Conservation (phyloP, 2,888 invertebrate species). For the Abrostola triplasia region DNA sequence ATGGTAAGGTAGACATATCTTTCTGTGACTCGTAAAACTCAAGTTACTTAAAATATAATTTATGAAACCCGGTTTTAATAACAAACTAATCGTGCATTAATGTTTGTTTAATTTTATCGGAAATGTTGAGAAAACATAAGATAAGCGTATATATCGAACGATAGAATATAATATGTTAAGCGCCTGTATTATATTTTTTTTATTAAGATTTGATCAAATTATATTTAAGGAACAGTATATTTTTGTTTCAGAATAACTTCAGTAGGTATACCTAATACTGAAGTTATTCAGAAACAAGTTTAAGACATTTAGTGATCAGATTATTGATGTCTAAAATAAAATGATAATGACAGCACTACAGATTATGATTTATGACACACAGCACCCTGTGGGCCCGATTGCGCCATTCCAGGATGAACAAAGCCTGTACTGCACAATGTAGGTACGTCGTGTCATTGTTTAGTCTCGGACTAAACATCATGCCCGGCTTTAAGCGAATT, state of each 20-base stretch:
- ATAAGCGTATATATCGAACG: slow-evolving; percentile 24
- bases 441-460: slow-evolving; percentile 76
- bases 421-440: slow-evolving; percentile 73
- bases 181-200: too few species aligned
- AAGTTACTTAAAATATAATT: not conserved
- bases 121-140: slow-evolving; percentile 23
- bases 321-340: not conserved
- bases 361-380: slow-evolving; percentile 73
- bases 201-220: too few species aligned
- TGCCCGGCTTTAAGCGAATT: slow-evolving; percentile 74
- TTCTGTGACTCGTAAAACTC: slow-evolving; percentile 7
- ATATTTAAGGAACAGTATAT: too few species aligned
- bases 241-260: too few species aligned
- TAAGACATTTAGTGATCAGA: too few species aligned
- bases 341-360: slow-evolving; percentile 59
- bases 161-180: slow-evolving; percentile 11
- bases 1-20: slow-evolving; percentile 3
- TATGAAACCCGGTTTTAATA: not conserved
- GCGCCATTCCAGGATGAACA: slow-evolving; percentile 76
- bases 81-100: not conserved
- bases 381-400: slow-evolving; percentile 68
- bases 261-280: too few species aligned
- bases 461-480: slow-evolving; percentile 76
- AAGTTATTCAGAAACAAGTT: too few species aligned
- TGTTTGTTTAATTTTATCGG: slow-evolving; percentile 2